Base-by-base conservation (phyloP, 2,888 invertebrate species). In the Rhorus exstirpatorius region DNA sequence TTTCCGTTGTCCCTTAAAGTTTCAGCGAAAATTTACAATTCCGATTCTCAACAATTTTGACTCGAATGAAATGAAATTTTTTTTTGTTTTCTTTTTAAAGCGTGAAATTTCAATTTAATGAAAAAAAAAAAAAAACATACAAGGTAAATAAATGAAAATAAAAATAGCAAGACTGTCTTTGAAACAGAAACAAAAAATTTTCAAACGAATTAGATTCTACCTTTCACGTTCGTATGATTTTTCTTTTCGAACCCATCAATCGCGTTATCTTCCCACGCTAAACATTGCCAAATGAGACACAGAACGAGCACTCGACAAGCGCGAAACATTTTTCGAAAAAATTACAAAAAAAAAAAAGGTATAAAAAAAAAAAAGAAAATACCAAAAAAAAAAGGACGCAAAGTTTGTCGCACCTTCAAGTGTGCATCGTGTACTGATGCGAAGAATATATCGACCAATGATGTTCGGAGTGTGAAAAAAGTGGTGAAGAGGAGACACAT, bases 1-100 rank as follows among this genome's bases (percentile, higher is more conserved):
- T 68, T 3, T 76, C 75, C 58, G 77, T 68, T 35, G 46, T 44
- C 12, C 90, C 87, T 44, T 55, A 1, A 75, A 44, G n/a, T 26
- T 24, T 10, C 19, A 38, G n/a, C 31, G 0, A 49, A 7, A 19
- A 67, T 65, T 12, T 14, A 49, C n/a, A 10, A n/a, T 41, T 41
- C 41, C 1, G n/a, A 44, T 14, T 21, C 1, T 41, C 44, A 21
- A 61, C 1, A 21, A 21, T 38, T 38, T 17, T 35, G 31, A n/a
- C n/a, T n/a, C n/a, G n/a, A n/a, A n/a, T n/a, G n/a, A n/a, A n/a
- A n/a, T n/a, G n/a, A n/a, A n/a, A n/a, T n/a, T n/a, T n/a, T n/a
- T n/a, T n/a, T n/a, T n/a, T n/a, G n/a, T n/a, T n/a, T n/a, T n/a
- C n/a, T n/a, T n/a, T n/a, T n/a, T n/a, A n/a, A n/a, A n/a, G n/a